Evolutionary conservation across 2,797 vertebrate species (phyloP).

Genomic region (Pseudomugil gertrudae): DNA sequence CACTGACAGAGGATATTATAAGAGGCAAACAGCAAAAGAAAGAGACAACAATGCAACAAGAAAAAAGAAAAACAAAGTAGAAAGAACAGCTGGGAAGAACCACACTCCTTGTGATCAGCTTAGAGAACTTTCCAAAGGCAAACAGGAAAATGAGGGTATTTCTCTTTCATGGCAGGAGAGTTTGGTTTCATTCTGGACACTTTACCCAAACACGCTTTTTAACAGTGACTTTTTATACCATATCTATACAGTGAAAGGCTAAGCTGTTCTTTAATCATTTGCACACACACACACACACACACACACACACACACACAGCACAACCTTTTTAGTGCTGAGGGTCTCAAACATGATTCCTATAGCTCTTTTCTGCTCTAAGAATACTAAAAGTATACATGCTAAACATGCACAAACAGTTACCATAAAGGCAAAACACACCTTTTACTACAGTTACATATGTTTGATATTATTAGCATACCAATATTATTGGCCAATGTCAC

Average conservation of each 20-base stretch:
- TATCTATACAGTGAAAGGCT: constrained; percentile 22
- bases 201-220: constrained; percentile 35
- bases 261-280: constrained; percentile 20
- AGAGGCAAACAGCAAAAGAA: constrained; percentile 4
- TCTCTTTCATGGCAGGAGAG: constrained; percentile 54
- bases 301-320: too few relatives aligned
- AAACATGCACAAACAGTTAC: too few relatives aligned
- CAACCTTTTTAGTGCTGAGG: too few relatives aligned
- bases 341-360: too few relatives aligned
- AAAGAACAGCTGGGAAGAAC: constrained; percentile 53
- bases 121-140: constrained; percentile 63
- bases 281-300: too few relatives aligned
- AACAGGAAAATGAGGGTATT: constrained; percentile 64
- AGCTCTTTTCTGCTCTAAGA: too few relatives aligned
- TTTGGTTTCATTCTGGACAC: constrained; percentile 29
- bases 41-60: constrained; percentile 11
- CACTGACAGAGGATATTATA: constrained; percentile 1
- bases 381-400: too few relatives aligned
- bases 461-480: too few relatives aligned
- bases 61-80: neutral
- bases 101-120: constrained; percentile 67
- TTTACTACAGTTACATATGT: too few relatives aligned
- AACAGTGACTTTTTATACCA: too few relatives aligned
- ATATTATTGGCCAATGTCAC: too few relatives aligned
- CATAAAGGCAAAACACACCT: too few relatives aligned